A percentile compares a stretch with the other conserved stretches of the same genome.
phyloP scores from a whole-genome alignment of 2,888 invertebrate species.

The Linyphia triangularis region DNA sequence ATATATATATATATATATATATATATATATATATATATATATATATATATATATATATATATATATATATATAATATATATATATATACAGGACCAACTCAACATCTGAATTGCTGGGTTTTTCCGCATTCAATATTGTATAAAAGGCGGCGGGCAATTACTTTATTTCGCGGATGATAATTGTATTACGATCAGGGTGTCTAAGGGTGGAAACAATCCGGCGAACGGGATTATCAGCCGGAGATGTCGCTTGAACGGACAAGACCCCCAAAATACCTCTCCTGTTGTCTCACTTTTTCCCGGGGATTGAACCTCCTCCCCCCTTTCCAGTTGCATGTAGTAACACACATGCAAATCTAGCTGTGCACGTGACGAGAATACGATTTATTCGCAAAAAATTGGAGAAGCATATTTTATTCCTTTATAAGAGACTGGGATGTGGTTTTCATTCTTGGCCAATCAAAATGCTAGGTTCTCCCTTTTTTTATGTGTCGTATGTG shows the following conservation, averaged over 20 bases:
- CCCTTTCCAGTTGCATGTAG: not conserved
- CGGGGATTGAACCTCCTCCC: conserved; percentile 12
- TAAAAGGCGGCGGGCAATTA: conserved; percentile 69
- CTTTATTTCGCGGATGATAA: conserved; percentile 58
- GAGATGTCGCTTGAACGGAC: conserved; percentile 44
- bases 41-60: too few relatives aligned
- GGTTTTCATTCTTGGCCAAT: not conserved
- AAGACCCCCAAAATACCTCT: conserved; percentile 5
- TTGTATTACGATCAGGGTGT: conserved; percentile 53
- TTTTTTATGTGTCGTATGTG: not conserved
- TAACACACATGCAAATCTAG: conserved; percentile 45
- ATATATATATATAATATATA: not conserved
- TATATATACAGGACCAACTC: not conserved
- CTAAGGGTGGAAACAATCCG: conserved; percentile 65
- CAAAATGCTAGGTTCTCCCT: not conserved
- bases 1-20: too few relatives aligned
- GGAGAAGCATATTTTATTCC: not conserved
- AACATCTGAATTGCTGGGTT: not conserved
- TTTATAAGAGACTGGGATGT: not conserved
- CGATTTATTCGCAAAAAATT: not conserved
- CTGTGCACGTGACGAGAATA: not conserved
- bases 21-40: too few relatives aligned
- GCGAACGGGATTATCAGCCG: conserved; percentile 58
- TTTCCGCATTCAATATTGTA: conserved; percentile 52
- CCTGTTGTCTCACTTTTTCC: conserved; percentile 47